Base-by-base conservation (phyloP, 2,888 invertebrate genomes). In the Mesoligia furuncula region DNA sequence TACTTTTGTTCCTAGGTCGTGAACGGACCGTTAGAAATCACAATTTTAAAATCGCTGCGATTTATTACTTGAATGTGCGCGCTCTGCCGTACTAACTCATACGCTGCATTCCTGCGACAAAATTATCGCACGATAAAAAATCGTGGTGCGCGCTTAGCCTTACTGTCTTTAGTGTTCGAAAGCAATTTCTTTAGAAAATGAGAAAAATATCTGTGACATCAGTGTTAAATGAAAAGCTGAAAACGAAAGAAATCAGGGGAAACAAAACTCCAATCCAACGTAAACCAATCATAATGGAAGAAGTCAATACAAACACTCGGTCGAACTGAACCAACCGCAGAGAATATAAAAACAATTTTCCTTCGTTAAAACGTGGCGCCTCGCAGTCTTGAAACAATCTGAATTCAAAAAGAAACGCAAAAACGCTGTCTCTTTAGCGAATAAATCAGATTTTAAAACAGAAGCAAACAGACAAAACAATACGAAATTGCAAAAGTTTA, bases 401-500 rank as follows among this genome's bases (percentile, higher is more conserved):
- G 39, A 62, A 75, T 75, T 66, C 39, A 65, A 87, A 84, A 86
- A 80, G 64, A 62, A 73, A 75, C n/a, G 24, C 45, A 69, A 67
- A 64, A 81, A 42, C 64, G n/a, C 24, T 20, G 31, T 36, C 70
- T 70, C 66, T 48, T 79, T 42, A 64, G 61, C 67, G 57, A 68
- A 89, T 89, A 86, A 84, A 86, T 86, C 80, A 81, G 62, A 79
- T 82, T 82, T 82, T 77, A 81, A 87, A 86, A 80, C 83, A 81
- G 87, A 78, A 73, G 75, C 83, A 85, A 88, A 87, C 87, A 88
- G 88, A 90, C 89, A 86, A 87, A 89, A 87, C 89, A 86, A 83
- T 79, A 87, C 86, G 70, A 89, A 89, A 91, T 91, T 91, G 90
- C 88, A 77, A 90, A 91, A 91, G 92, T 91, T 91, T 83, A 80